Conservation (phyloP, 2,888 invertebrate species). For the Cantharis lateralis region DNA sequence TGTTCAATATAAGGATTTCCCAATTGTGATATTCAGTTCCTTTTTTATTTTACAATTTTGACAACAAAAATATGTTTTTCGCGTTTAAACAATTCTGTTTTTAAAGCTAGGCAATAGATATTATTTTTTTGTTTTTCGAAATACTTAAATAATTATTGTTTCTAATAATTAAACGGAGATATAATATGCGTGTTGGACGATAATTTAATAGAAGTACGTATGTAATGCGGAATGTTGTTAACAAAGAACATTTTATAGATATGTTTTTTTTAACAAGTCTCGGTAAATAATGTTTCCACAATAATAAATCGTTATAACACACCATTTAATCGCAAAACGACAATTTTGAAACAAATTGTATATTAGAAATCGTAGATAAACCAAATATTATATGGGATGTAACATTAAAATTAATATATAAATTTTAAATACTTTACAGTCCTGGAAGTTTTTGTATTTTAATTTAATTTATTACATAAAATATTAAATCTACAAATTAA, state of each 20-base stretch:
- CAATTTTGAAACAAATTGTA: not conserved
- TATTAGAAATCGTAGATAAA: not conserved
- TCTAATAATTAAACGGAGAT: not conserved
- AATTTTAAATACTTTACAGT: too few relatives aligned
- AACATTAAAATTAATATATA: too few relatives aligned
- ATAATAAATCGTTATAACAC: not conserved
- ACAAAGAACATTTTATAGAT: not conserved
- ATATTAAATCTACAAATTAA: too few relatives aligned
- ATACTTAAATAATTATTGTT: not conserved
- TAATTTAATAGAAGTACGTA: not conserved
- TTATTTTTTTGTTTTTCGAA: not conserved
- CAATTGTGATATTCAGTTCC: not conserved
- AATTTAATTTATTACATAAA: too few relatives aligned
- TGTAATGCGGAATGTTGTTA: not conserved
- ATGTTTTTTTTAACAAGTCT: not conserved
- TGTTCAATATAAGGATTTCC: not conserved
- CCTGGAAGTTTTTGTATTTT: too few relatives aligned
- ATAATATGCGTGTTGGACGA: not conserved
- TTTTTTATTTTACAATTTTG: not conserved
- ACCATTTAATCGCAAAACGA: not conserved
- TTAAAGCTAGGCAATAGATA: not conserved
- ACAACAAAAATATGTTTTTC: not conserved
- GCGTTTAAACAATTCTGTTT: not conserved
- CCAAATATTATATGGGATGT: too few relatives aligned
- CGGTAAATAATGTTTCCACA: not conserved